phyloP scores from a whole-genome alignment of 2,113 vertebrate genomes.

The Ptilorrhoa leucosticta region DNA sequence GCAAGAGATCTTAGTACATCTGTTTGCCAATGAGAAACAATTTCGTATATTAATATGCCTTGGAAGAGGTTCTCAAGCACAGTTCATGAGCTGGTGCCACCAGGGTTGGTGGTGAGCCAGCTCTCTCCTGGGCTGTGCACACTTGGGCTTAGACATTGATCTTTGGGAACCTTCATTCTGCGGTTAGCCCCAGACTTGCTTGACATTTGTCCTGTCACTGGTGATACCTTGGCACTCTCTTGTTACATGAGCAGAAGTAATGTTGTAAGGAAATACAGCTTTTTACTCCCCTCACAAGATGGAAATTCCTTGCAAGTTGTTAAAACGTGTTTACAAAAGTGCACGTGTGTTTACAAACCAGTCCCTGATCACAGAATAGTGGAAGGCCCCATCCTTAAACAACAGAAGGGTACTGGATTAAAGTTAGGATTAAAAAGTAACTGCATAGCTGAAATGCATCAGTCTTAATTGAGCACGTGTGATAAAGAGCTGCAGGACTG shows the following conservation, averaged over 20 bases:
- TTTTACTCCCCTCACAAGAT: neutral
- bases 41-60: neutral
- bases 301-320: neutral
- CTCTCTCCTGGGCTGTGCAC: neutral
- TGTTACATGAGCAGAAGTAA: neutral
- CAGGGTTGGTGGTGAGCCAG: neutral
- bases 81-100: neutral
- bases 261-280: rapidly evolving
- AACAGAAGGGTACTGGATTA: neutral
- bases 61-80: neutral
- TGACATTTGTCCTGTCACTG: neutral
- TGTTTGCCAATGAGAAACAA: neutral
- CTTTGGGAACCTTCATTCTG: neutral
- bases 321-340: neutral
- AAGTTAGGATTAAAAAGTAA: neutral
- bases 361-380: rapidly evolving
- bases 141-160: rapidly evolving
- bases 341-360: rapidly evolving
- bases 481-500: neutral
- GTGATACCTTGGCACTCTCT: neutral
- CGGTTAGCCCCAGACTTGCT: neutral
- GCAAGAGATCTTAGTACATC: neutral
- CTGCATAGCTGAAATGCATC: neutral
- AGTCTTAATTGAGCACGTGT: neutral
- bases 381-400: neutral